Conservation (phyloP, 2,797 vertebrate species). For the Tinamus major region DNA sequence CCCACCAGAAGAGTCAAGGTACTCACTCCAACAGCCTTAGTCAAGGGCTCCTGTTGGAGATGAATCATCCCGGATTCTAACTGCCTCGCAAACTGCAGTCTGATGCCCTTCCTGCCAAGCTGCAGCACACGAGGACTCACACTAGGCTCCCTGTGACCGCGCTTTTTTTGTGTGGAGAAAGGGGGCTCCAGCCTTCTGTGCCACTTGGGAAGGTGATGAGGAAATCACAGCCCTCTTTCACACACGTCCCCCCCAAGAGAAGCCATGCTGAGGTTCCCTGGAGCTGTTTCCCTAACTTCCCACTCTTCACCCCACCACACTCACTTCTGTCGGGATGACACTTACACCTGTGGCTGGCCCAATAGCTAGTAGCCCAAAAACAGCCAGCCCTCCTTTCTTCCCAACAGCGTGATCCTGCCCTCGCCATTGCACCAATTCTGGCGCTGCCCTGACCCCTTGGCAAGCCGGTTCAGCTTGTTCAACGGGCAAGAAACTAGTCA, state of each 20-base stretch:
- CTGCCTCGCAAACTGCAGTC: background rate
- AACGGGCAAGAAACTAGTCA: background rate
- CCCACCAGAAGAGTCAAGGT: background rate
- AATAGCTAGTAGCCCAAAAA: background rate
- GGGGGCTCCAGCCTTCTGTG: background rate
- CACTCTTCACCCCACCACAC: background rate
- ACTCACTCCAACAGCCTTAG: background rate
- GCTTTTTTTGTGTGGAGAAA: background rate
- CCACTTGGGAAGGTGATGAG: fast-evolving
- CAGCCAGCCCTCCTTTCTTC: background rate
- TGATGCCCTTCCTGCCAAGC: fast-evolving
- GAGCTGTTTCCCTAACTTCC: background rate
- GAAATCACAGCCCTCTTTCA: background rate
- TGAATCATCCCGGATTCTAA: background rate
- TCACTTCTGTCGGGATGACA: background rate
- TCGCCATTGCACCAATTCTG: background rate
- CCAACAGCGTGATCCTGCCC: background rate
- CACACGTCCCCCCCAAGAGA: background rate
- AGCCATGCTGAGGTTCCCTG: background rate
- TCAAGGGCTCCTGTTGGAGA: background rate
- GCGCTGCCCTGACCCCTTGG: background rate
- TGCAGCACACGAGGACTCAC: fast-evolving
- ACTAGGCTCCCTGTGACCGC: background rate
- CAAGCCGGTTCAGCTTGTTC: constrained; percentile 9
- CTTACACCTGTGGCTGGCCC: background rate